Evolutionary conservation across 1,140 invertebrate genomes (phyloP).

Genomic region (Chironomus tepperi): DNA sequence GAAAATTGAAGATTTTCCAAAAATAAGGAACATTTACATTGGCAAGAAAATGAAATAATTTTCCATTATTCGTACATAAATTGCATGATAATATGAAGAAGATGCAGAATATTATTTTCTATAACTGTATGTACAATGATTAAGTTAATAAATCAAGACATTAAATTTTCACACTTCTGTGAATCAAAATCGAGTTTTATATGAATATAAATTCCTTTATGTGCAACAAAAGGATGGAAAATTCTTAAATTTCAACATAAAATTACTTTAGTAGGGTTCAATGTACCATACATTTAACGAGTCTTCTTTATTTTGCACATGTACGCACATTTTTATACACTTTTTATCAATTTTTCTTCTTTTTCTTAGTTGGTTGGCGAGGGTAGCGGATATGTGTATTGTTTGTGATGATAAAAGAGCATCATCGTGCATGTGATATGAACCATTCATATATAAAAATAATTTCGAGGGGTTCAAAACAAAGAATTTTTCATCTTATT

Average conservation of each 20-base stretch:
- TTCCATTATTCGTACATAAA: too few relatives aligned
- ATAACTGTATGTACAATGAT: neutral
- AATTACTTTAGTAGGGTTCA: neutral
- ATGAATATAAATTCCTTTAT: too few relatives aligned
- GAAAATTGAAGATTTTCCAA: too few relatives aligned
- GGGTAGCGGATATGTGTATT: neutral
- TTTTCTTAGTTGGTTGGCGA: neutral
- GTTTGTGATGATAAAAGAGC: constrained; percentile 1
- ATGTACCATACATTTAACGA: neutral
- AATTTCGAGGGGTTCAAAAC: neutral
- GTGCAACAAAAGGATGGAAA: too few relatives aligned
- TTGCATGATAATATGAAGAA: too few relatives aligned
- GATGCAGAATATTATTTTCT: too few relatives aligned
- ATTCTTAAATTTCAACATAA: too few relatives aligned
- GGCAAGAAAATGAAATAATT: too few relatives aligned
- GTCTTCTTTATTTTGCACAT: neutral
- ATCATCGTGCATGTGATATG: constrained; percentile 1
- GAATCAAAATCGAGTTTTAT: neutral
- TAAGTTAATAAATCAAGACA: neutral
- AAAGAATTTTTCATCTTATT: neutral
- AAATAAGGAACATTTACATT: too few relatives aligned
- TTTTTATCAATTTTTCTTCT: neutral
- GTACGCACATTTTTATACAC: neutral
- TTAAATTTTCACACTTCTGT: constrained; percentile 2
- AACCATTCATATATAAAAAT: neutral